Evolutionary conservation across 2,888 invertebrate species (phyloP).

Genomic region (Tinea semifulvella): DNA sequence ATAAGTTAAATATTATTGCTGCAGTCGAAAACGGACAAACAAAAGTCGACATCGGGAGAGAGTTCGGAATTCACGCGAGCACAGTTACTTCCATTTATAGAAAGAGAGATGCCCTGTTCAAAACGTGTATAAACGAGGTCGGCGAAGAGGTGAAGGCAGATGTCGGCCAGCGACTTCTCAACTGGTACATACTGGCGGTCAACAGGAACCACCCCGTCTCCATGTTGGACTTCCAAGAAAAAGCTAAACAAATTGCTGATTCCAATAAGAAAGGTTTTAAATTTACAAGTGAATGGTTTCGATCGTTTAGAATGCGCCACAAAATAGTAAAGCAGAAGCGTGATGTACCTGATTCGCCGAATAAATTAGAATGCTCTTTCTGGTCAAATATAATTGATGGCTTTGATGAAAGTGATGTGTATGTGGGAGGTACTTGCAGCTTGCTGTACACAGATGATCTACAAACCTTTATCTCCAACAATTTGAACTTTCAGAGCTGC

Average conservation of each 20-base stretch:
- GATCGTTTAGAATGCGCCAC: slow-evolving; percentile 27
- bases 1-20: slow-evolving; percentile 29
- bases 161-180: slow-evolving; percentile 27
- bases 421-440: slow-evolving; percentile 27
- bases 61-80: slow-evolving; percentile 28
- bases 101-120: slow-evolving; percentile 22
- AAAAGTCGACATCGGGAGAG: slow-evolving; percentile 28
- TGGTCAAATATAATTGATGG: slow-evolving; percentile 25
- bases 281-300: slow-evolving; percentile 28
- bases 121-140: slow-evolving; percentile 3
- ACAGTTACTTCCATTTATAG: slow-evolving; percentile 29
- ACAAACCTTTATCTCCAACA: slow-evolving; percentile 24
- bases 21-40: slow-evolving; percentile 30
- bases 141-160: slow-evolving; percentile 19
- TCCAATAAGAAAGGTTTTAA: slow-evolving; percentile 23
- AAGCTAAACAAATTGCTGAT: slow-evolving; percentile 26
- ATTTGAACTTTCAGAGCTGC: slow-evolving; percentile 22
- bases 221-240: slow-evolving; percentile 24
- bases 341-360: slow-evolving; percentile 20
- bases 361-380: slow-evolving; percentile 16
- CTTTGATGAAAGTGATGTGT: slow-evolving; percentile 24
- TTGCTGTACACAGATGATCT: slow-evolving; percentile 25
- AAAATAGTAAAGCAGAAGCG: slow-evolving; percentile 25
- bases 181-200: slow-evolving; percentile 28
- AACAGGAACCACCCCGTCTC: slow-evolving; percentile 24